Conservation (phyloP, 2,797 vertebrate species). For the Huso huso region DNA sequence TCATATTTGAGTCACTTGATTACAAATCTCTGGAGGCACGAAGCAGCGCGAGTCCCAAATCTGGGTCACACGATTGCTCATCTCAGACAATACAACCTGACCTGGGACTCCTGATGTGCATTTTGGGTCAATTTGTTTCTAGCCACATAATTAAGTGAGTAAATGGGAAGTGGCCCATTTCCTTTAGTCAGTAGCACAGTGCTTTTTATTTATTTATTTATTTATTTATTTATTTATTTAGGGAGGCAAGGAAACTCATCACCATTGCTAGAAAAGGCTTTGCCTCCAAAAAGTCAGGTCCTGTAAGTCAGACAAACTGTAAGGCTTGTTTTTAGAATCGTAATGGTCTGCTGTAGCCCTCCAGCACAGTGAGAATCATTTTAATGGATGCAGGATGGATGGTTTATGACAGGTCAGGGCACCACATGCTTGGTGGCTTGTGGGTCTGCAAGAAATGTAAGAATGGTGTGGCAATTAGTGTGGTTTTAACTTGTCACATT, state of each 20-base stretch:
- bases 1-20: background rate
- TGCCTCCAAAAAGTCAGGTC: no score
- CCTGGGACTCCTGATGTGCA: no score
- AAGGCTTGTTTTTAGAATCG: background rate
- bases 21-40: background rate
- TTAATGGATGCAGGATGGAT: conserved; percentile 12
- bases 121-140: no score
- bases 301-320: background rate
- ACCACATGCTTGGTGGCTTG: background rate
- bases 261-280: no score
- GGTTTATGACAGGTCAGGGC: conserved; percentile 18
- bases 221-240: background rate
- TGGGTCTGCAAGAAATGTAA: background rate
- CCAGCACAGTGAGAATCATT: conserved; percentile 2
- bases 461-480: background rate
- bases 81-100: no score
- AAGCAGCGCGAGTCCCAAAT: background rate
- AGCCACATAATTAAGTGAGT: no score
- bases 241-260: no score
- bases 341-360: background rate
- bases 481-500: background rate
- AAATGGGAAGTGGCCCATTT: no score
- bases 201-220: background rate
- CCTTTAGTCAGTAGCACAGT: background rate
- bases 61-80: background rate